Base-by-base conservation (phyloP, 1,140 invertebrate genomes). In the Drosophila cardini region DNA sequence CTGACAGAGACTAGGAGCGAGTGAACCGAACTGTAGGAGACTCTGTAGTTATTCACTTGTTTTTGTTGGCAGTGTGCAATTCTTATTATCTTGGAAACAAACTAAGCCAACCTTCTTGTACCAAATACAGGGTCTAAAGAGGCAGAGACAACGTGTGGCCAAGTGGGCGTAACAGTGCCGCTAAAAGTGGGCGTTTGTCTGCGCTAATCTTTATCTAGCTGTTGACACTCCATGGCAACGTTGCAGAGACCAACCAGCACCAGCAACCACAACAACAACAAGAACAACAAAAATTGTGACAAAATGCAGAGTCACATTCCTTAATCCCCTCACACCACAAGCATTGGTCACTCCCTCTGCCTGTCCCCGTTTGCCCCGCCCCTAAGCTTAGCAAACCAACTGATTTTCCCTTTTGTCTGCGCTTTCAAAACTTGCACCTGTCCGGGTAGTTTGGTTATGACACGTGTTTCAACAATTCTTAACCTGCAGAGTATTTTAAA, bases 111-210 rank as follows among this genome's bases (percentile, higher is more conserved):
- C 21, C 21, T 4, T 5, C 5, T 26, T 26, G 21, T 26, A 5
- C 5, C 21, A 26, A 26, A 5, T 26, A 26, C 21, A 26, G 21
- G 15, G 46, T 30, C 21, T 5, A 15, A 18, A 16, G 43, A 16
- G 43, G 43, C 34, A 38, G 34, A 9, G 16, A 13, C 11, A 26
- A 42, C 40, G 82, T 78, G 83, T 87, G 83, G 78, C 65, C 60
- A 70, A 78, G 83, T 90, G 85, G 84, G 84, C 84, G 77, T 72
- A 84, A 71, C 76, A 80, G 76, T 73, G 60, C 65, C 70, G 65
- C 77, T 78, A 76, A 87, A 89, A 89, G 84, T 89, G 84, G 84
- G 84, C 84, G 84, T 89, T 89, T 89, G 84, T 89, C 80, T 89
- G 84, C 67, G 73, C 77, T 89, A 89, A 89, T 89, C 84, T 89